phyloP scores from a whole-genome alignment of 2,113 vertebrate genomes.

The Emberiza fucata region DNA sequence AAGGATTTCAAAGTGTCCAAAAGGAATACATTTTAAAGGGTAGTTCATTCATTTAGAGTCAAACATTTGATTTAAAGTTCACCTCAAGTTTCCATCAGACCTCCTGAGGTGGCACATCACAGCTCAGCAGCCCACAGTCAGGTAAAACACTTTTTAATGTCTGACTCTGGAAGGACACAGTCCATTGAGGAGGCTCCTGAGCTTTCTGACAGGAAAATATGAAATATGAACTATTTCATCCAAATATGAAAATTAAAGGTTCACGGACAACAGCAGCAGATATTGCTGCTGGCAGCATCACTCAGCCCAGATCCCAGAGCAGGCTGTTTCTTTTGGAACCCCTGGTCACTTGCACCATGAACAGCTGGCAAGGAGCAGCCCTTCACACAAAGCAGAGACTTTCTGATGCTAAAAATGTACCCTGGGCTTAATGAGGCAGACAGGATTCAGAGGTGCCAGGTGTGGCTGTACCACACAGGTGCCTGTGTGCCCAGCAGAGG shows the following conservation, averaged over 20 bases:
- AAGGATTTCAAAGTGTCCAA: neutral
- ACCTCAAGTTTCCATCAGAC: neutral
- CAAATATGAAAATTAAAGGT: neutral
- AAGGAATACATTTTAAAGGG: neutral
- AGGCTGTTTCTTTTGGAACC: neutral
- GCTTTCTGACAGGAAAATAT: neutral
- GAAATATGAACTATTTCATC: too few relatives aligned
- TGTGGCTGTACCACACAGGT: neutral
- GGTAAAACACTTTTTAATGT: neutral
- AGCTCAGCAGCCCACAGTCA: neutral
- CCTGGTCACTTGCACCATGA: rapidly evolving
- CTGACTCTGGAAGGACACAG: neutral
- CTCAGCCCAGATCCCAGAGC: neutral
- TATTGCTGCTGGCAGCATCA: neutral
- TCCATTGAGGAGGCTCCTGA: neutral
- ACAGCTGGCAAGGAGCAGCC: neutral
- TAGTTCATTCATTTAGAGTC: neutral
- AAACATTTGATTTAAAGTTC: neutral
- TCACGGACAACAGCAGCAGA: neutral
- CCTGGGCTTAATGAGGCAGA: neutral
- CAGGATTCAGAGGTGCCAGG: neutral
- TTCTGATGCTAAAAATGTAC: neutral
- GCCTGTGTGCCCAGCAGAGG: neutral
- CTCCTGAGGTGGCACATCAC: neutral
- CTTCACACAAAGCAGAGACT: neutral